phyloP scores from a whole-genome alignment of 2,888 invertebrate species.

The Leptopilina myrica region DNA sequence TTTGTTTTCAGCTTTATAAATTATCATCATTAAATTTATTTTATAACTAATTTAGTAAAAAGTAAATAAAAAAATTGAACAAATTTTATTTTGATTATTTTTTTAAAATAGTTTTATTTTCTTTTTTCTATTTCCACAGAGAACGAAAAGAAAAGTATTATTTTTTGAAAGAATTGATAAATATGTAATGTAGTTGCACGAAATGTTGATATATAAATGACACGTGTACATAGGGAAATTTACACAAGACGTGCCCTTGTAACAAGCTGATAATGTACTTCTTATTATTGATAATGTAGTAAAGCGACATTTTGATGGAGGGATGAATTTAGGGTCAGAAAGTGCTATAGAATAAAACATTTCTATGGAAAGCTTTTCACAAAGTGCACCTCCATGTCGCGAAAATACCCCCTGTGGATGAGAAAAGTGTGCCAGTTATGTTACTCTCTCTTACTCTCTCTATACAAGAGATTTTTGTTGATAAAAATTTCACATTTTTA shows the following conservation, averaged over 20 bases:
- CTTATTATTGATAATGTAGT: constrained; percentile 2
- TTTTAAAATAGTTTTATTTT: too few relatives aligned
- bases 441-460: background rate
- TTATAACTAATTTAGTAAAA: too few relatives aligned
- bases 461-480: background rate
- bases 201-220: background rate
- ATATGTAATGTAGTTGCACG: too few relatives aligned
- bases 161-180: too few relatives aligned
- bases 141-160: too few relatives aligned
- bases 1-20: too few relatives aligned
- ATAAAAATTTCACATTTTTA: constrained; percentile 17
- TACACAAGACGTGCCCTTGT: background rate
- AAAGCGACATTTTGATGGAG: background rate
- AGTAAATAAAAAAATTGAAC: too few relatives aligned
- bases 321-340: constrained; percentile 18
- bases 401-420: background rate
- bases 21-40: too few relatives aligned
- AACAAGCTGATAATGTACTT: background rate
- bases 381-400: constrained; percentile 29
- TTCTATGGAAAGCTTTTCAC: constrained; percentile 15
- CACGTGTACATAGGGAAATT: background rate
- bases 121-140: too few relatives aligned
- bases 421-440: constrained; percentile 20
- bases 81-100: too few relatives aligned
- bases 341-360: background rate